Conservation (phyloP, 2,113 vertebrate species). For the Diphyllodes magnificus region DNA sequence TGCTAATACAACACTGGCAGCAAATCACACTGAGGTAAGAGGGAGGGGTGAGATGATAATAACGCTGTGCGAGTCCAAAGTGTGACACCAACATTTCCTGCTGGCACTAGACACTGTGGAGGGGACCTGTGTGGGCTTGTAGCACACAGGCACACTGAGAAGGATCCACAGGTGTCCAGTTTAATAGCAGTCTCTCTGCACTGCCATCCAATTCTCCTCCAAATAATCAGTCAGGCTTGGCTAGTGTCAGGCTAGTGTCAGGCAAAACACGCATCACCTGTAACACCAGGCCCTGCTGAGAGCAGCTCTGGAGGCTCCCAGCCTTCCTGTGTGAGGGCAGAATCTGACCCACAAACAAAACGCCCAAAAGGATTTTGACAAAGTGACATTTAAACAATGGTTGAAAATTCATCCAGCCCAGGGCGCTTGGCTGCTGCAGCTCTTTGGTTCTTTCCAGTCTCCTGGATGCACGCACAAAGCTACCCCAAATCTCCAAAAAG, state of each 20-base stretch:
- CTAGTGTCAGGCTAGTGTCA: not conserved
- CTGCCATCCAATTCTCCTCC: not conserved
- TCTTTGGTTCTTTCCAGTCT: not conserved
- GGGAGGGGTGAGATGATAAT: not conserved
- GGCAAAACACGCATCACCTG: not conserved
- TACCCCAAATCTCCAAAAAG: not conserved
- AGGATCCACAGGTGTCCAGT: not conserved
- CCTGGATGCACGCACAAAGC: not conserved
- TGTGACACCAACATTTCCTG: not conserved
- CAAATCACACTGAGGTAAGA: not conserved
- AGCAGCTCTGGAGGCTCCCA: not conserved
- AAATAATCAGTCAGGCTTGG: not conserved
- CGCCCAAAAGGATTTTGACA: not conserved
- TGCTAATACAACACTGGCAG: not conserved
- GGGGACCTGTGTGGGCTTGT: constrained; percentile 39
- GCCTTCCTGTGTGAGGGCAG: not conserved
- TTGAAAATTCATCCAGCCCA: not conserved
- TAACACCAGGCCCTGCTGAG: not conserved
- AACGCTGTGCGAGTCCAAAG: not conserved
- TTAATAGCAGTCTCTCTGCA: not conserved
- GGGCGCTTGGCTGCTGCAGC: accelerated
- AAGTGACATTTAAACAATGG: not conserved
- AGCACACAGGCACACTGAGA: not conserved
- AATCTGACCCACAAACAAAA: not conserved
- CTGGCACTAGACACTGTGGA: not conserved